Base-by-base conservation (phyloP, 2,888 invertebrate genomes). In the Pandemis cinnamomeana region DNA sequence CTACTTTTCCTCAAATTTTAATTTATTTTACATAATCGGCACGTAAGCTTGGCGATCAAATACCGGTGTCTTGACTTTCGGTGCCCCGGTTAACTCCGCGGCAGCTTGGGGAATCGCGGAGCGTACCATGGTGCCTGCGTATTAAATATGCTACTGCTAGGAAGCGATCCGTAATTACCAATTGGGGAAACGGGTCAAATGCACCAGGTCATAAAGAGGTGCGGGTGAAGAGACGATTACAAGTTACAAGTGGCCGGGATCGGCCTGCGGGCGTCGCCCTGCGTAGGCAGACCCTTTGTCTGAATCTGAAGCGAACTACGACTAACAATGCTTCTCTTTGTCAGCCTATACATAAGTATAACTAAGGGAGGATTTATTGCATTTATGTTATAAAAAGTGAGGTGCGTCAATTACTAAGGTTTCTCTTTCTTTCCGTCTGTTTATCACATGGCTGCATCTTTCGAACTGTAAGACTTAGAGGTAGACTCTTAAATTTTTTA, bases 271-370 rank as follows among this genome's bases (percentile, higher is more conserved):
- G 81, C 89, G 87, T 85, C 86, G 90, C 84, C 86, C 90, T 88
- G 90, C 89, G 90, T 89, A 90, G 91, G 91, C 77, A 79, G 89
- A 86, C 87, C 89, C 89, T 89, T 87, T 84, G 87, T 87, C 85
- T 86, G 83, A 51, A 48, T 55, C 67, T 42, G 41, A 48, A 55
- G 20, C 64, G 51, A 66, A 69, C 64, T 64, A 66, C 55, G 64
- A 36, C 64, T 64, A 51, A 73, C 63, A 60, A 58, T 69, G 44
- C 27, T 53, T 53, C 20, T 42, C 70, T 53, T 63, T 44, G 55
- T 13, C 13, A 13, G 36, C 58, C 27, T 27, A 27, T 6, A 20
- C 27, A 15, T 20, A 27, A 0, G 7, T 58, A 11, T 27, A 58
- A 27, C 58, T 11, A 20, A 10, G 27, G 58, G 27, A 20, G 20